phyloP scores from a whole-genome alignment of 2,113 vertebrate genomes.

The Coryphaenoides rupestris region DNA sequence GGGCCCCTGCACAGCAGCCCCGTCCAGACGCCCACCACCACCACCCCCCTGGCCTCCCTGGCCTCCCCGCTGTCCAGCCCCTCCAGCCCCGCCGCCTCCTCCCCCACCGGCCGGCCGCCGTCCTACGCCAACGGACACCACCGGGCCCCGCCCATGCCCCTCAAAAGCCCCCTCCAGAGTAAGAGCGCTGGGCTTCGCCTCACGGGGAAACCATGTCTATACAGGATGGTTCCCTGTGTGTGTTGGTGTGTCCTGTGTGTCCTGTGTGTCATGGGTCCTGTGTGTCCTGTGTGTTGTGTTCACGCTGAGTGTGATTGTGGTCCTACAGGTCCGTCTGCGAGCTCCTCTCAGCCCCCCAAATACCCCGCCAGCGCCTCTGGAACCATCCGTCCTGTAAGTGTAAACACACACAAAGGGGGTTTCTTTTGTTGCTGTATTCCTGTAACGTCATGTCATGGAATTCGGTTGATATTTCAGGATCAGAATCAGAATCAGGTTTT shows the following conservation, averaged over 20 bases:
- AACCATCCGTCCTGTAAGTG: conserved; percentile 70
- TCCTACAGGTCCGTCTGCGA: conserved; percentile 51
- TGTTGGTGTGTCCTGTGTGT: too few species aligned
- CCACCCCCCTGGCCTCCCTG: too few species aligned
- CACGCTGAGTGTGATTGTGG: background rate
- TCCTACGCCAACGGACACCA: conserved; percentile 67
- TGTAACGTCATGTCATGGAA: too few species aligned
- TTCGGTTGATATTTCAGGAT: too few species aligned
- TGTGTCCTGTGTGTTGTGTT: background rate
- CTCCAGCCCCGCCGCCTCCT: conserved; percentile 56
- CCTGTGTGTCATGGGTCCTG: too few species aligned
- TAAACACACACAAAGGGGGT: too few species aligned
- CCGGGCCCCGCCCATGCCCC: conserved; percentile 45
- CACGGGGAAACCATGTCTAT: too few species aligned
- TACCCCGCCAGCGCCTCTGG: conserved; percentile 60
- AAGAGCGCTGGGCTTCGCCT: conserved; percentile 20
- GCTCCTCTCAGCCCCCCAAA: conserved; percentile 64
- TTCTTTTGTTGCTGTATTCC: too few species aligned
- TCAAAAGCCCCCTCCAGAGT: conserved; percentile 64
- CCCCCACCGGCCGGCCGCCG: conserved; percentile 53
- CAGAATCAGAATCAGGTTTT: too few species aligned
- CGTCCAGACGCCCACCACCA: conserved; percentile 61
- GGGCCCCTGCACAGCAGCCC: conserved; percentile 61
- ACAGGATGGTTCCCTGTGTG: too few species aligned
- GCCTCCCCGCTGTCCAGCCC: conserved; percentile 61